Percentiles rank a stretch among this genome's conserved stretches.
These are phyloP conservation scores for Dicrostonyx torquatus DNA, from an alignment of 2,797 vertebrate species.

Conservation along the genomic window DNA sequence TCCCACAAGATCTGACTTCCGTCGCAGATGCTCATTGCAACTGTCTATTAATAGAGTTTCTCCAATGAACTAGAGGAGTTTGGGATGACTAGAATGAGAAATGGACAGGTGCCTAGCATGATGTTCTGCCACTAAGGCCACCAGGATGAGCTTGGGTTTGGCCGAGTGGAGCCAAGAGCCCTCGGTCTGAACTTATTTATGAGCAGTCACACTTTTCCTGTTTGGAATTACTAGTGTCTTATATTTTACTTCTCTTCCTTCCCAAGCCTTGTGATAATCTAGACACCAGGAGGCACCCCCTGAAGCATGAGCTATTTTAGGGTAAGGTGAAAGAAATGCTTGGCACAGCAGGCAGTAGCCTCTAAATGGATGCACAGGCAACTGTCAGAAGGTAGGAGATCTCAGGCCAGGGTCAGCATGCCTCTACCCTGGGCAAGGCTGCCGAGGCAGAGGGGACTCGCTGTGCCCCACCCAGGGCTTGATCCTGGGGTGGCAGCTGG, in stretches of 20 bases:
- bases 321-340: slow-evolving; percentile 59
- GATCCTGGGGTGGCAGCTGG: background rate
- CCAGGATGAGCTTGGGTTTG: background rate
- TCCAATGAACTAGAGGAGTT: background rate
- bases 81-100: background rate
- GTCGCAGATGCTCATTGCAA: background rate
- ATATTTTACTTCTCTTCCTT: slow-evolving; percentile 41
- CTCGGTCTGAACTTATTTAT: background rate
- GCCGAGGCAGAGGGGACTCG: background rate
- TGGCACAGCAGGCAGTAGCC: slow-evolving; percentile 32
- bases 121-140: background rate
- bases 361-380: background rate
- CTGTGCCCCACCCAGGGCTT: background rate
- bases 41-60: background rate
- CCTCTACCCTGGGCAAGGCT: background rate
- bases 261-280: slow-evolving; percentile 17
- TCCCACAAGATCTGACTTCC: background rate
- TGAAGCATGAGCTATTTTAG: slow-evolving; percentile 67
- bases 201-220: background rate
- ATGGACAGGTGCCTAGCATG: background rate
- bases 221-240: slow-evolving; percentile 11
- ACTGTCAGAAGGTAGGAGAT: background rate
- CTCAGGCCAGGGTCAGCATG: background rate
- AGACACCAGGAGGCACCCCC: slow-evolving; percentile 34
- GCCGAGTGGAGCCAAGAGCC: background rate